These are phyloP conservation scores for Stegana nigrithorax DNA, from an alignment of 2,888 invertebrate genomes.

Conservation along the genomic window DNA sequence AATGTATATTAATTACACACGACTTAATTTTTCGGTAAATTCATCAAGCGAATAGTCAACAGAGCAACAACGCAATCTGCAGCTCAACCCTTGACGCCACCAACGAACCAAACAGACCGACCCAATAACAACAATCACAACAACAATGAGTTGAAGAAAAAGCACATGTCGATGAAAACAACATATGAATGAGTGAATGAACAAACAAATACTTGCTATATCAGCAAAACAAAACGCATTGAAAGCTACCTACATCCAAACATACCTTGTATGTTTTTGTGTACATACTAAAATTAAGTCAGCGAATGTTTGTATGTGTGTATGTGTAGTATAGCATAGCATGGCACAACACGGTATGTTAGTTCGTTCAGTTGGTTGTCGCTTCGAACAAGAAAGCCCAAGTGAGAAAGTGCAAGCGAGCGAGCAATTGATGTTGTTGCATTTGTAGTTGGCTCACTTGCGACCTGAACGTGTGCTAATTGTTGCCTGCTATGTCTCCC, in stretches of 20 bases:
- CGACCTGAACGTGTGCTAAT: too few relatives aligned
- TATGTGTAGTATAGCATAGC: too few relatives aligned
- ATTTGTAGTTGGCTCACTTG: too few relatives aligned
- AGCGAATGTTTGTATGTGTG: too few relatives aligned
- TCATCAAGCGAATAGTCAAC: constrained; percentile 30
- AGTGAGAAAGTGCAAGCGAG: too few relatives aligned
- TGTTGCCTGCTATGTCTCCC: too few relatives aligned
- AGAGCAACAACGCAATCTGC: background rate
- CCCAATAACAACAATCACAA: constrained; percentile 28
- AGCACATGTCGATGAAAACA: constrained; percentile 30
- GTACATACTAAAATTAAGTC: too few relatives aligned
- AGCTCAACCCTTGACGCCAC: background rate
- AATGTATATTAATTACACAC: constrained; percentile 54
- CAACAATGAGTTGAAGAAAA: constrained; percentile 7
- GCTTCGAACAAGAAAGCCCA: too few relatives aligned
- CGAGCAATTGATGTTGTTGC: too few relatives aligned
- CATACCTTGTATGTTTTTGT: background rate
- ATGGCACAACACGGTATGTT: too few relatives aligned
- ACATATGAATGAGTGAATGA: background rate
- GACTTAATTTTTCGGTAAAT: constrained; percentile 47
- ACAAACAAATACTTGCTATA: constrained; percentile 2
- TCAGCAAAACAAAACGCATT: constrained; percentile 5
- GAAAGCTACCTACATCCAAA: background rate
- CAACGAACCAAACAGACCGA: background rate
- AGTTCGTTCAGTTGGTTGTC: too few relatives aligned